Conservation (phyloP, 2,797 vertebrate genomes). For the Anguilla marmorata region DNA sequence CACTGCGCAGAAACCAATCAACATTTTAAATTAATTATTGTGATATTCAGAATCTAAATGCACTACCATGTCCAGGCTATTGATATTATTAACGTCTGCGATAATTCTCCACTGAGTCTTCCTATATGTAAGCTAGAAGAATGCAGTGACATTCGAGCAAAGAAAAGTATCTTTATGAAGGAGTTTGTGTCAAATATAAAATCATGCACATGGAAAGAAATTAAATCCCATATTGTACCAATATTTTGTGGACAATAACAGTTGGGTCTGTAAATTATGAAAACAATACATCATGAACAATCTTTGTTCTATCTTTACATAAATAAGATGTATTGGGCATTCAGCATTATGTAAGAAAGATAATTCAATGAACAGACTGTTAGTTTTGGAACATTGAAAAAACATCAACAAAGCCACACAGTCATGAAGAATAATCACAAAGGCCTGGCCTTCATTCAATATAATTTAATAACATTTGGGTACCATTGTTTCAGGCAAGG, state of each 20-base stretch:
- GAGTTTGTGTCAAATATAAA: background rate
- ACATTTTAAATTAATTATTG: background rate
- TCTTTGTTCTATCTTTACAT: background rate
- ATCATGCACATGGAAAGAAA: background rate
- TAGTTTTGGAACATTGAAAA: constrained; percentile 3
- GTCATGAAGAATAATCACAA: background rate
- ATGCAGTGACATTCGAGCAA: background rate
- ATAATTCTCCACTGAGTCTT: background rate
- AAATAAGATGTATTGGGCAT: background rate
- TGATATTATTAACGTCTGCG: background rate
- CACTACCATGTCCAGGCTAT: background rate
- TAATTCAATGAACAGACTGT: background rate
- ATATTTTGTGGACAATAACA: background rate
- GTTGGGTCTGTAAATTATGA: background rate
- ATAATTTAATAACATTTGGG: background rate
- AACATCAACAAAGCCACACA: background rate
- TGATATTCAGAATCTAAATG: background rate
- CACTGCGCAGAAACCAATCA: background rate
- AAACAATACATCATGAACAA: background rate
- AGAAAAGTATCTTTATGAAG: background rate
- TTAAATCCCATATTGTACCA: background rate
- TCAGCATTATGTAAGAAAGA: background rate
- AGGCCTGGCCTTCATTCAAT: background rate
- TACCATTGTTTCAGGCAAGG: background rate
- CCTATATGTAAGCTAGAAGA: background rate